Evolutionary conservation across 2,797 vertebrate species (phyloP).

Genomic region (Peromyscus attwateri): DNA sequence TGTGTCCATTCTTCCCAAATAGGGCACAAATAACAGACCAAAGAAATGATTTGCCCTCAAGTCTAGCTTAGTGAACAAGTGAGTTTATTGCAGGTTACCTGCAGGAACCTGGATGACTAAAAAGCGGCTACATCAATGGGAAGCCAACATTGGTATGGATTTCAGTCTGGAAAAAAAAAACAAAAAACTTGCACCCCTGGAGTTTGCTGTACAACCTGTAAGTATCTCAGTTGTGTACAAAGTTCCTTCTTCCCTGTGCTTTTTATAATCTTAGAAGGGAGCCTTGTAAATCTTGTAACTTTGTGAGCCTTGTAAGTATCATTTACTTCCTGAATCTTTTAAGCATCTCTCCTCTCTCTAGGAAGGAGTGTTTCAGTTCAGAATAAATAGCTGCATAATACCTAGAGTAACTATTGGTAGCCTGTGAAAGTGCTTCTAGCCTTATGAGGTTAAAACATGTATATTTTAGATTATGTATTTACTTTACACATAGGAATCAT

Average conservation of each 20-base stretch:
- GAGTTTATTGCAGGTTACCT: not conserved
- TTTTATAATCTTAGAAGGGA: not conserved
- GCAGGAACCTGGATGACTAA: not conserved
- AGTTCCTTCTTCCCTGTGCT: not conserved
- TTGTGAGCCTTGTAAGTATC: not conserved
- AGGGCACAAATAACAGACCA: not conserved
- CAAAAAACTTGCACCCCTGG: not conserved
- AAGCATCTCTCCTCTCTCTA: not conserved
- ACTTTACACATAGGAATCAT: not conserved
- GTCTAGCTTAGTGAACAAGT: not conserved
- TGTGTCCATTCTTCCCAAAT: not conserved
- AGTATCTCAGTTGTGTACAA: not conserved
- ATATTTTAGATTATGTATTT: not conserved
- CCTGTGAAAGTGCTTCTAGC: not conserved
- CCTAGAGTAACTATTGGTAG: not conserved
- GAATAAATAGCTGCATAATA: not conserved
- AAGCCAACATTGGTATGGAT: not conserved
- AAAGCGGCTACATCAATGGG: not conserved
- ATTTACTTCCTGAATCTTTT: not conserved
- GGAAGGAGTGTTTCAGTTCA: not conserved
- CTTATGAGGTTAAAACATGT: conserved; percentile 2
- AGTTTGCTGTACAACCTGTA: not conserved
- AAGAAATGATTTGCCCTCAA: not conserved
- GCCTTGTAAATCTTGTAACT: not conserved
- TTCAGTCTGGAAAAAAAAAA: not conserved